Evolutionary conservation across 1,140 invertebrate genomes (phyloP).

Genomic region (Drosophila aff.): DNA sequence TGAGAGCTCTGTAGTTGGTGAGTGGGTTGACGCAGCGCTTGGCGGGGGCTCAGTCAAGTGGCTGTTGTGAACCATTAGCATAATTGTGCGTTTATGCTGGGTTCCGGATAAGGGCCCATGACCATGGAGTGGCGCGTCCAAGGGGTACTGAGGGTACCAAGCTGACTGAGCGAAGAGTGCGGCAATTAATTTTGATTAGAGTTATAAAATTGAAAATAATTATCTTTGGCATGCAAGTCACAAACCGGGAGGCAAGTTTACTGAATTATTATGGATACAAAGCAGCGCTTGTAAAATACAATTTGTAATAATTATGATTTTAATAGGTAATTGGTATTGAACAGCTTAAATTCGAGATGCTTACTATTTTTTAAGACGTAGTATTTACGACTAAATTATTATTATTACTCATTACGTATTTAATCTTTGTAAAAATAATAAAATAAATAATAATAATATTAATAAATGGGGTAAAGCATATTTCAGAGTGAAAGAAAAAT

Average conservation of each 20-base stretch:
- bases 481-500: no score
- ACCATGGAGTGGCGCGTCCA: background rate
- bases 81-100: constrained; percentile 17
- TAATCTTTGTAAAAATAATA: background rate
- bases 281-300: no score
- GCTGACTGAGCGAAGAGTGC: constrained; percentile 3
- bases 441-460: no score
- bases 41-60: constrained; percentile 57
- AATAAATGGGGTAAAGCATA: no score
- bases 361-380: background rate
- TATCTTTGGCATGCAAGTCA: constrained; percentile 23
- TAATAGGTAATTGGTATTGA: background rate
- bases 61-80: constrained; percentile 8
- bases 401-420: background rate
- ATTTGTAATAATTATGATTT: background rate
- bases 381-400: background rate
- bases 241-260: background rate
- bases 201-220: constrained; percentile 35
- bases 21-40: constrained; percentile 46
- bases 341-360: background rate
- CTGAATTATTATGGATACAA: background rate
- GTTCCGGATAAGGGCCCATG: constrained; percentile 4
- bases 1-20: constrained; percentile 11
- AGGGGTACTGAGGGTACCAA: constrained; percentile 2
- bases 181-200: constrained; percentile 37